Percentiles rank a stretch among this genome's conserved stretches.
These are phyloP conservation scores for Cephalopterus ornatus DNA, from an alignment of 2,113 vertebrate genomes.

Conservation along the genomic window DNA sequence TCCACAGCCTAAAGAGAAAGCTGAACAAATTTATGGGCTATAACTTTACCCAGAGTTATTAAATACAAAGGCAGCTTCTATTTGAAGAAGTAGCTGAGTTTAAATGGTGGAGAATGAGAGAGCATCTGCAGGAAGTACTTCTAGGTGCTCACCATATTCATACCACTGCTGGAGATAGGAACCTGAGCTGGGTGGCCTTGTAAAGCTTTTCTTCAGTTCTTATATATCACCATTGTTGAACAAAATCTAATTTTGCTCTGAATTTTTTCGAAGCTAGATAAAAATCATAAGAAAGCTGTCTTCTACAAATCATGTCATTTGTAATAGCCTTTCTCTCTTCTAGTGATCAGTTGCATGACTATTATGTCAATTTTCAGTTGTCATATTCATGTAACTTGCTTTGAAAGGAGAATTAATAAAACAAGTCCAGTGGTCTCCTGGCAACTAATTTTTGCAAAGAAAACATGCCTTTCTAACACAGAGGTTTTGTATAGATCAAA, in stretches of 20 bases:
- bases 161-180: neutral
- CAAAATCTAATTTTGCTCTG: neutral
- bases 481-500: neutral
- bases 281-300: neutral
- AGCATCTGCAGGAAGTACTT: neutral
- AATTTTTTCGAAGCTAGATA: neutral
- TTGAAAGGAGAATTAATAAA: neutral
- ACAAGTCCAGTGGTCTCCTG: neutral
- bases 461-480: neutral
- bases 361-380: neutral
- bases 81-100: neutral
- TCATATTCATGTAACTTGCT: neutral
- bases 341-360: neutral
- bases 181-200: neutral
- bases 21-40: neutral
- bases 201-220: neutral
- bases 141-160: accelerated
- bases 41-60: neutral
- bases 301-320: neutral
- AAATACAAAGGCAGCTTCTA: neutral
- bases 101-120: neutral
- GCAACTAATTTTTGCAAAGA: neutral
- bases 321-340: neutral
- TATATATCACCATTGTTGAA: neutral
- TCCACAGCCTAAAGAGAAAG: neutral